phyloP scores from a whole-genome alignment of 1,140 invertebrate genomes.

The Philotrypesis tridentata region DNA sequence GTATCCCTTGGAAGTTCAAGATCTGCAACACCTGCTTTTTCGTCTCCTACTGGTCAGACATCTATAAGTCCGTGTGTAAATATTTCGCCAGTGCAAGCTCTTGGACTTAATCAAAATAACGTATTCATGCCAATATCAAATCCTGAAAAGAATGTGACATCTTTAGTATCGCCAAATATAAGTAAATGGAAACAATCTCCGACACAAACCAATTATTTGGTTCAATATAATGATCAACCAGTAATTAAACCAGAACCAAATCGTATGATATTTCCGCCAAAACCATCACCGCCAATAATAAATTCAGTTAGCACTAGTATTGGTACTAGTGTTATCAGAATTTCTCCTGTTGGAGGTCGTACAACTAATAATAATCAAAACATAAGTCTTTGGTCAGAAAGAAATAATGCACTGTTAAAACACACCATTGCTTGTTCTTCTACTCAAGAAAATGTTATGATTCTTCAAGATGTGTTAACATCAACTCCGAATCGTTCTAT shows the following conservation, averaged over 20 bases:
- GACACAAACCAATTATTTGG: constrained; percentile 69
- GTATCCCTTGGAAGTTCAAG: constrained; percentile 94
- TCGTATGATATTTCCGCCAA: constrained; percentile 68
- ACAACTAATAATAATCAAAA: constrained; percentile 59
- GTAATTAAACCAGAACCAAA: constrained; percentile 77
- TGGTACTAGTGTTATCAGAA: constrained; percentile 86
- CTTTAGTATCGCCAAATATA: constrained; percentile 63
- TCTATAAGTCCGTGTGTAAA: constrained; percentile 78
- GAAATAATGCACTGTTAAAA: constrained; percentile 66
- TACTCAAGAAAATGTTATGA: constrained; percentile 65
- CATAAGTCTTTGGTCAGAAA: constrained; percentile 66
- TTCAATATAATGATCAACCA: constrained; percentile 74
- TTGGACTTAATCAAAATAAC: constrained; percentile 80
- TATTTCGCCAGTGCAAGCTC: constrained; percentile 79
- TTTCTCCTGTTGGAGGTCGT: constrained; percentile 78
- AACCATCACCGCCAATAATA: constrained; percentile 62
- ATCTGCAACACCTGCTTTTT: constrained; percentile 90
- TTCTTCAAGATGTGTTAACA: constrained; percentile 65
- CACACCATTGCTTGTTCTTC: constrained; percentile 57
- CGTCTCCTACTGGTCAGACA: constrained; percentile 83
- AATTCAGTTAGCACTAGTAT: constrained; percentile 67
- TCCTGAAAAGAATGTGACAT: constrained; percentile 74
- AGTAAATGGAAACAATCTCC: constrained; percentile 74
- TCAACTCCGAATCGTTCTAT: constrained; percentile 11
- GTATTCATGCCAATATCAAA: constrained; percentile 90